Conservation (phyloP, 1,140 invertebrate species). For the Drosophila oshimai region DNA sequence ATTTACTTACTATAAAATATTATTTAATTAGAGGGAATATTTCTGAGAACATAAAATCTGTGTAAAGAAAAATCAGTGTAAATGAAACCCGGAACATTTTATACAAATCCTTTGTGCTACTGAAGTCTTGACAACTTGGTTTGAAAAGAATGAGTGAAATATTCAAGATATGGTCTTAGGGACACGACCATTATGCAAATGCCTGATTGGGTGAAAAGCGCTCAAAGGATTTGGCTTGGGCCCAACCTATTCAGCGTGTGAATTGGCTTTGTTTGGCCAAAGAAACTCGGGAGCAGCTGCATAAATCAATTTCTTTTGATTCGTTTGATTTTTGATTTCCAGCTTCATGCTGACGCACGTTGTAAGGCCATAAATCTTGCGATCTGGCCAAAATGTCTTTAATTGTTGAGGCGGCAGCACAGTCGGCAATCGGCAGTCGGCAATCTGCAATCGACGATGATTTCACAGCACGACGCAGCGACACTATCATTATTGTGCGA, state of each 20-base stretch:
- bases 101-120: neutral
- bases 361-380: slow-evolving; percentile 61
- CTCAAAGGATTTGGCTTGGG: slow-evolving; percentile 25
- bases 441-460: slow-evolving; percentile 46
- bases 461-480: slow-evolving; percentile 51
- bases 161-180: slow-evolving; percentile 20
- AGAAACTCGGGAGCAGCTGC: slow-evolving; percentile 23
- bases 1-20: no score
- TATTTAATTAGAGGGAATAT: no score
- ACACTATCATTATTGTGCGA: slow-evolving; percentile 51
- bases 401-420: slow-evolving; percentile 59
- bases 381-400: slow-evolving; percentile 45
- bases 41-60: neutral
- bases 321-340: slow-evolving; percentile 34
- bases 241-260: slow-evolving; percentile 19
- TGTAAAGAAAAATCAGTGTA: neutral
- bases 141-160: slow-evolving; percentile 8
- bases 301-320: slow-evolving; percentile 61
- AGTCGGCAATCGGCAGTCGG: slow-evolving; percentile 7
- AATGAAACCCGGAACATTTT: neutral
- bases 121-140: no score
- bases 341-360: slow-evolving; percentile 50
- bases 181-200: slow-evolving; percentile 48
- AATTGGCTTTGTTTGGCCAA: slow-evolving; percentile 42
- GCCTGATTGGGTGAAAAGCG: neutral